Evolutionary conservation across 2,113 vertebrate genomes (phyloP).

Genomic region (Varanus salvator): DNA sequence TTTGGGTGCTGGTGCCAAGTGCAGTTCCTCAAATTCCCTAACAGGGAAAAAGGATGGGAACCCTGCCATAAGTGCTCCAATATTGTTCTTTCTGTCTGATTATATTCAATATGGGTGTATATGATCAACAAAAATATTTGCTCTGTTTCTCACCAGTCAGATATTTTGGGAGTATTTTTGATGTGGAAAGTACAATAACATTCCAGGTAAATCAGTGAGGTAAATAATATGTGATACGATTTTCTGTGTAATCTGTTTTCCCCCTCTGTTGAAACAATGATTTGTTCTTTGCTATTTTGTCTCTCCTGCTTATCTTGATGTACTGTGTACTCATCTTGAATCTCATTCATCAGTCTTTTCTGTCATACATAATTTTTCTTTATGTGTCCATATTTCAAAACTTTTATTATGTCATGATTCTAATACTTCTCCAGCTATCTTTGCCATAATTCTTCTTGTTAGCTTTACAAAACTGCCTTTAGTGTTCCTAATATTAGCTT

Average conservation of each 20-base stretch:
- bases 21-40: too few species aligned
- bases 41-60: too few species aligned
- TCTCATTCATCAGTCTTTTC: too few species aligned
- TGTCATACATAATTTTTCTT: too few species aligned
- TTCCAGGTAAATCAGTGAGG: background rate
- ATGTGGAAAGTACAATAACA: background rate
- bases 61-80: background rate
- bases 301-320: background rate
- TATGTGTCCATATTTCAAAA: background rate
- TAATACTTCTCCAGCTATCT: background rate
- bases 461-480: background rate
- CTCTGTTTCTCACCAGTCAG: background rate
- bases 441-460: background rate
- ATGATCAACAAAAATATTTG: background rate
- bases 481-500: background rate
- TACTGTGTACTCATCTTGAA: background rate
- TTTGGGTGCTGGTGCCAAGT: too few species aligned
- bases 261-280: too few species aligned
- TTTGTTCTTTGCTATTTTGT: background rate
- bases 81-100: background rate
- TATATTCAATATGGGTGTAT: background rate
- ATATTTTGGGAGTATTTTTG: background rate
- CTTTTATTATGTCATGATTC: background rate
- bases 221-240: too few species aligned
- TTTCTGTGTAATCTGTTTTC: too few species aligned